Conservation (phyloP, 1,140 invertebrate genomes). For the Pachyrhynchus sulphureomaculatus region DNA sequence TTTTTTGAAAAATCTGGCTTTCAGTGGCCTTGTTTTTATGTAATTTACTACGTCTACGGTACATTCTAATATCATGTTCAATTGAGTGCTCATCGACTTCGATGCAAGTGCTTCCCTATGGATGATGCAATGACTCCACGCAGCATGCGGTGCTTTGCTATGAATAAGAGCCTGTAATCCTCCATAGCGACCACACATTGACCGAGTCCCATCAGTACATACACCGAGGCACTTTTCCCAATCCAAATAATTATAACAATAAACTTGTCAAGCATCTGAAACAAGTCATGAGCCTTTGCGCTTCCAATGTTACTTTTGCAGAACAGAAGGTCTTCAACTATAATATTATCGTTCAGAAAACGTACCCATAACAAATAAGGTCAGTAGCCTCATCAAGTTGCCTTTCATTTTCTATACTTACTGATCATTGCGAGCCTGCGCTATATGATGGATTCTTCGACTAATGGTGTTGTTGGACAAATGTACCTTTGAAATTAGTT, state of each 20-base stretch:
- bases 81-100: too few species aligned
- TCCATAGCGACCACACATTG: slow-evolving; percentile 36
- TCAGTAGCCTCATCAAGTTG: slow-evolving; percentile 41
- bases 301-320: not conserved
- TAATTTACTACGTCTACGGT: too few species aligned
- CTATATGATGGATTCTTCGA: slow-evolving; percentile 21
- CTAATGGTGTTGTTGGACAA: slow-evolving; percentile 42
- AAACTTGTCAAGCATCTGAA: slow-evolving; percentile 30
- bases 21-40: too few species aligned
- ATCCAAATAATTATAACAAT: slow-evolving; percentile 28
- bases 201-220: slow-evolving; percentile 38
- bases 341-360: slow-evolving; percentile 35
- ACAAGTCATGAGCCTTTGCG: slow-evolving; percentile 29
- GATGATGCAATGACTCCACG: slow-evolving; percentile 2
- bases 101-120: too few species aligned
- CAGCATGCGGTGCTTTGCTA: not conserved
- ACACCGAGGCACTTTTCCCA: slow-evolving; percentile 38
- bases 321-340: not conserved
- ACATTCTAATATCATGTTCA: too few species aligned
- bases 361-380: slow-evolving; percentile 37
- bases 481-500: slow-evolving; percentile 26
- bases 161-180: slow-evolving; percentile 14
- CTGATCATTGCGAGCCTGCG: slow-evolving; percentile 26
- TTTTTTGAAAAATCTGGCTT: too few species aligned
- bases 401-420: slow-evolving; percentile 36